Conservation (phyloP, 2,888 invertebrate species). For the Lithophane semibrunnea region DNA sequence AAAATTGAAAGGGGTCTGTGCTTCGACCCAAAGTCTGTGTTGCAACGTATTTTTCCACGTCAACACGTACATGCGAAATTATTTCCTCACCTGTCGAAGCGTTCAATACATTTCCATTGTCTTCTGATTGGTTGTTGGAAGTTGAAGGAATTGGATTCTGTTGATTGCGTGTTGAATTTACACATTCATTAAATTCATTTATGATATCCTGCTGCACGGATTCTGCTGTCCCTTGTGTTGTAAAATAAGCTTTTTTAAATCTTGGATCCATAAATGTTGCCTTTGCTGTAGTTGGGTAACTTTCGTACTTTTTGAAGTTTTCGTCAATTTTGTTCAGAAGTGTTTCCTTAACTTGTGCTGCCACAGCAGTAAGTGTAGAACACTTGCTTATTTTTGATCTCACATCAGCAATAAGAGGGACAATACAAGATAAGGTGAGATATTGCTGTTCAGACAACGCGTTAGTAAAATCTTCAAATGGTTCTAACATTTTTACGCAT, state of each 20-base stretch:
- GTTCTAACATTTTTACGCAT: conserved; percentile 3
- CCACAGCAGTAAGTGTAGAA: background rate
- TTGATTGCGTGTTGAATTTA: background rate
- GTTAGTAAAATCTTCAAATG: conserved; percentile 5
- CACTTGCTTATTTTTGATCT: background rate
- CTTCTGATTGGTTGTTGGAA: background rate
- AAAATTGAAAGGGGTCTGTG: background rate
- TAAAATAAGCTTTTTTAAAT: background rate
- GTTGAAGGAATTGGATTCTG: background rate
- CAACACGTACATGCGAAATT: background rate
- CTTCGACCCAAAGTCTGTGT: background rate
- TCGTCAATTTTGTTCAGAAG: background rate
- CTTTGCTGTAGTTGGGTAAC: background rate
- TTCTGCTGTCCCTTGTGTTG: too few species aligned
- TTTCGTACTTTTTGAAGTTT: background rate
- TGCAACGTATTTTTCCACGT: background rate
- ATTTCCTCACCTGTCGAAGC: background rate
- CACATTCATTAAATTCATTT: background rate
- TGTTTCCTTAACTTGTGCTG: background rate
- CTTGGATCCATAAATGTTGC: conserved; percentile 35
- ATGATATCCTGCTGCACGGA: background rate
- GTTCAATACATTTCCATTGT: background rate
- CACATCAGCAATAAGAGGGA: background rate
- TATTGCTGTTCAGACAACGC: conserved; percentile 10
- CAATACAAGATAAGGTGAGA: conserved; percentile 1